These are phyloP conservation scores for Cordilura impudica DNA, from an alignment of 2,888 invertebrate genomes.

Conservation along the genomic window DNA sequence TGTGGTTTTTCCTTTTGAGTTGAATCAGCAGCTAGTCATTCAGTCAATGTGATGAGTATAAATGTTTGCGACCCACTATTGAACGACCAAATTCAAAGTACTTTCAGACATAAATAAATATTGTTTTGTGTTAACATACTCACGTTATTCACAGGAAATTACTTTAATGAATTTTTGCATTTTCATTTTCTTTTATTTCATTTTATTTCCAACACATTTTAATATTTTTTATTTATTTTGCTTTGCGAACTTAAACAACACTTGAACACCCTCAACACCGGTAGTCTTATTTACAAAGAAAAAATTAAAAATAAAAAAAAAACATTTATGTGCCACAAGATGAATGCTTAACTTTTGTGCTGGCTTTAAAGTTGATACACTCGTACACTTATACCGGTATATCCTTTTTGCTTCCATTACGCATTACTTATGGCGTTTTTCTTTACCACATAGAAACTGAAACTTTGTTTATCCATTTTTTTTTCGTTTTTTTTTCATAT, in stretches of 20 bases:
- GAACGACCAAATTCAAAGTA: not conserved
- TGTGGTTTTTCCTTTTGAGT: conserved; percentile 23
- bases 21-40: conserved; percentile 7
- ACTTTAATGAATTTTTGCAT: conserved; percentile 68
- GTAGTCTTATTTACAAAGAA: conserved; percentile 1
- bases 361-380: not conserved
- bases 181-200: conserved; percentile 14
- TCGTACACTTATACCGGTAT: not conserved
- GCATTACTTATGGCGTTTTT: conserved; percentile 38
- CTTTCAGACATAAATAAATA: conserved; percentile 4
- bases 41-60: not conserved
- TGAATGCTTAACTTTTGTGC: conserved; percentile 5
- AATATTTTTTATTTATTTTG: not conserved
- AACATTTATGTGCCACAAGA: not conserved
- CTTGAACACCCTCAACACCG: conserved; percentile 44
- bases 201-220: not conserved
- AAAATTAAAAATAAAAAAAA: not conserved
- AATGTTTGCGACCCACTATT: not conserved
- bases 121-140: conserved; percentile 56
- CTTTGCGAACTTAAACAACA: conserved; percentile 29
- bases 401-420: conserved; percentile 34
- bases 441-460: not conserved
- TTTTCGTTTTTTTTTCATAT: not conserved
- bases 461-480: conserved; percentile 9
- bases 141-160: conserved; percentile 68